Conservation (phyloP, 2,888 invertebrate genomes). For the Nephrotoma appendiculata region DNA sequence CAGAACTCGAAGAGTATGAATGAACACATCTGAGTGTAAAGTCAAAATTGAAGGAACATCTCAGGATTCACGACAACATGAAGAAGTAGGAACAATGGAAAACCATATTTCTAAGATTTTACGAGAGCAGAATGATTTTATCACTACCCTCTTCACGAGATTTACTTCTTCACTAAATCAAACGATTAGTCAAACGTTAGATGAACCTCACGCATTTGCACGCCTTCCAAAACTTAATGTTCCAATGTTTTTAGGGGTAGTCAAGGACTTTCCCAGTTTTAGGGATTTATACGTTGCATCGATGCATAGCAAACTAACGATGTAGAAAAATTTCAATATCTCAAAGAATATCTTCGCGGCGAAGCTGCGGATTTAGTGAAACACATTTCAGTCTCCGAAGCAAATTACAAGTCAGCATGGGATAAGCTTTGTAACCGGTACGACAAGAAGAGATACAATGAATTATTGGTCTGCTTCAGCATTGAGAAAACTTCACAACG, state of each 20-base stretch:
- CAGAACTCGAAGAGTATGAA: neutral
- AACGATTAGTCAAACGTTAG: too few relatives aligned
- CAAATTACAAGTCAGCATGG: neutral
- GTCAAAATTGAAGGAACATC: neutral
- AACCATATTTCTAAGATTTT: neutral
- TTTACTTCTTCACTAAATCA: too few relatives aligned
- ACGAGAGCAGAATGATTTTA: neutral
- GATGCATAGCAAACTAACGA: too few relatives aligned
- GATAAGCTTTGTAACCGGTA: neutral
- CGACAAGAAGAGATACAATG: neutral
- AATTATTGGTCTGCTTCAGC: neutral
- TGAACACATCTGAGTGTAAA: neutral
- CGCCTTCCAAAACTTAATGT: too few relatives aligned
- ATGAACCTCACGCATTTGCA: too few relatives aligned
- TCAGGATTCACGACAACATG: neutral
- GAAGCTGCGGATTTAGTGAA: too few relatives aligned
- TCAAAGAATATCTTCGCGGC: too few relatives aligned
- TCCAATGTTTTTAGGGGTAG: neutral
- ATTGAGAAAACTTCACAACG: neutral
- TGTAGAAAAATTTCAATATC: too few relatives aligned
- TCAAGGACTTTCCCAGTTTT: too few relatives aligned
- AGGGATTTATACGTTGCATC: too few relatives aligned
- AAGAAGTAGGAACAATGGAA: neutral
- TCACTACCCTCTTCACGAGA: neutral
- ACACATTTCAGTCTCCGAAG: too few relatives aligned